These are phyloP conservation scores for Andrena hattorfiana DNA, from an alignment of 2,888 invertebrate genomes.

Conservation along the genomic window DNA sequence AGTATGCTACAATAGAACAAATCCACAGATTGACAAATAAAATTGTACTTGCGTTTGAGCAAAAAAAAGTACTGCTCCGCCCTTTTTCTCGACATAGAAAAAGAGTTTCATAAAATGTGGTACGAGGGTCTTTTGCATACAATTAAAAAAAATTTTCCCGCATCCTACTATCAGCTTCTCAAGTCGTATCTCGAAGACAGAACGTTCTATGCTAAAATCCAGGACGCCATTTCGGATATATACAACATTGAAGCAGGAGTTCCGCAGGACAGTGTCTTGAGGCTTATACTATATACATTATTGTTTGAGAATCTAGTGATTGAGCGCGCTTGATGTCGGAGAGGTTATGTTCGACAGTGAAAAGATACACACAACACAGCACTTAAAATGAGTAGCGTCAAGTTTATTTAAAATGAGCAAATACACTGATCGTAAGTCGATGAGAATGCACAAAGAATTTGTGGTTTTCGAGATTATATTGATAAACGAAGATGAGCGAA, in stretches of 20 bases:
- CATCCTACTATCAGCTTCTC: background rate
- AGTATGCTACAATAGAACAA: background rate
- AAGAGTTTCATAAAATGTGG: background rate
- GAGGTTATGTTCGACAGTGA: no score
- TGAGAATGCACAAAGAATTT: no score
- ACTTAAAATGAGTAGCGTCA: no score
- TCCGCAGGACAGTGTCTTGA: background rate
- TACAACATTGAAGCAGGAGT: background rate
- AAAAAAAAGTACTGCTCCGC: background rate
- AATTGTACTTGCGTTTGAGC: background rate
- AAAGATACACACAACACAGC: no score
- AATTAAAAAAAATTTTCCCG: background rate
- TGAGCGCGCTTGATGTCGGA: no score
- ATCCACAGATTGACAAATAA: background rate
- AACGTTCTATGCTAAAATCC: background rate
- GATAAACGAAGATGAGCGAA: no score
- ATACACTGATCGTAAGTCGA: no score
- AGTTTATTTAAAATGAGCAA: no score
- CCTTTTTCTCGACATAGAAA: background rate
- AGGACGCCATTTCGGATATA: background rate
- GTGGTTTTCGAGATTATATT: no score
- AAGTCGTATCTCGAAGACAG: background rate
- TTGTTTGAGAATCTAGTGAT: no score
- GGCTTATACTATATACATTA: background rate
- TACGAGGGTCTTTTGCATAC: background rate